Evolutionary conservation across 2,888 invertebrate species (phyloP), one percentile per base, ranked within the genome.

Genomic region (Empis stercorea): DNA sequence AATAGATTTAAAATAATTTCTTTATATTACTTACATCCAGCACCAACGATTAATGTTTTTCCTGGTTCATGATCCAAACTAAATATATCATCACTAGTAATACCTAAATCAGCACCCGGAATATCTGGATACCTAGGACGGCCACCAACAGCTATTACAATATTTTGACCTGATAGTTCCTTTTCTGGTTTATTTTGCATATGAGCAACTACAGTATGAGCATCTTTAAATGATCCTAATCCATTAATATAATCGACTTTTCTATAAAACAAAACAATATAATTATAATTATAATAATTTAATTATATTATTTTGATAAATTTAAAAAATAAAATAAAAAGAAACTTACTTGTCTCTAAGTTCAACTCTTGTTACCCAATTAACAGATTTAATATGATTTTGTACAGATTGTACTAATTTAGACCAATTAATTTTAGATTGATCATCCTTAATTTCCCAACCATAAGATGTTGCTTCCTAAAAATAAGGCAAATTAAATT

Each of bases 31-130:
- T 81, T 83, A 88, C 88, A 93, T 70, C 92, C 91, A 66, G 88
- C 93, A 48, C 94, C 94, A 49, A 94, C 75, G 44, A 92, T 76
- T 10, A 93, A 73, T 14, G 92, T 93, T 71, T 89, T 92, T 51
- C 94, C 94, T 2, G 94, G 94, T 45, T 83, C 78, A 48, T 76
- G 76, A 1, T 76, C 68, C 58, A 93, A 72, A 62, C 89, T 92
- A 74, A 95, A 95, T 58, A 95, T 79, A 65, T 95, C 95, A 68
- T 95, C 95, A 64, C 94, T 94, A 53, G 84, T 89, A 58, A 95
- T 87, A 53, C 86, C 85, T 64, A 81, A 78, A 63, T 94, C 91
- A 13, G 87, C 89, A 34, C 93, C 94, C 14, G 92, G 91, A 56
- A 92, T 84, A 44, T 87, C 76, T 0, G 91, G 89, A 68, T 92